These are phyloP conservation scores for Emydoidea blandingii DNA, from an alignment of 2,797 vertebrate species.

Conservation along the genomic window DNA sequence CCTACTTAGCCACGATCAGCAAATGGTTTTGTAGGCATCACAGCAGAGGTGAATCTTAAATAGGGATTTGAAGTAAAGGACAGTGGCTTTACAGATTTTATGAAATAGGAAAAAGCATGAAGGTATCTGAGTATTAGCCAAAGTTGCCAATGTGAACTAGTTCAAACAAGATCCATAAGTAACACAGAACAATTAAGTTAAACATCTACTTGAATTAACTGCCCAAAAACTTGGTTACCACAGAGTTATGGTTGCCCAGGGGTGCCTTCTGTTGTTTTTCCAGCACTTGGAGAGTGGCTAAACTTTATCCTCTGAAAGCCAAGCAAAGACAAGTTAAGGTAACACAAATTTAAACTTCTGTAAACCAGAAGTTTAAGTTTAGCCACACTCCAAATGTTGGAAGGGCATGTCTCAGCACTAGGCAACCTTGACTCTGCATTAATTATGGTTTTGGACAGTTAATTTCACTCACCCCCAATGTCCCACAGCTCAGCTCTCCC, in stretches of 20 bases:
- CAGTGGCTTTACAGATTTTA: background rate
- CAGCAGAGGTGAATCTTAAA: background rate
- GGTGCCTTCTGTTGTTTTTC: background rate
- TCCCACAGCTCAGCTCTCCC: no score
- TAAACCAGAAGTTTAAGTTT: background rate
- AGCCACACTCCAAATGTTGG: background rate
- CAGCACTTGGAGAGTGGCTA: background rate
- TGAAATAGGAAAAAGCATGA: background rate
- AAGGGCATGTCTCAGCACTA: background rate
- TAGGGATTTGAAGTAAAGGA: background rate
- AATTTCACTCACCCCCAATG: background rate
- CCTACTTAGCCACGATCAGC: background rate
- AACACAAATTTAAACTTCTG: background rate
- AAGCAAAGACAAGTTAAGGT: background rate
- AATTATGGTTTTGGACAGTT: background rate
- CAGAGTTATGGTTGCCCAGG: background rate
- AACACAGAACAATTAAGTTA: background rate
- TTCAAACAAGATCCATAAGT: background rate
- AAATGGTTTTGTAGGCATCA: background rate
- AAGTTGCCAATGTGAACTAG: background rate
- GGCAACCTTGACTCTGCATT: background rate
- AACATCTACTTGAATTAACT: background rate
- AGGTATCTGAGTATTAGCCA: background rate
- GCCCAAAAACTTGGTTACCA: background rate
- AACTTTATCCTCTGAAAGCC: background rate